Conservation (phyloP, 1,140 invertebrate species). For the Nephila pilipes region DNA sequence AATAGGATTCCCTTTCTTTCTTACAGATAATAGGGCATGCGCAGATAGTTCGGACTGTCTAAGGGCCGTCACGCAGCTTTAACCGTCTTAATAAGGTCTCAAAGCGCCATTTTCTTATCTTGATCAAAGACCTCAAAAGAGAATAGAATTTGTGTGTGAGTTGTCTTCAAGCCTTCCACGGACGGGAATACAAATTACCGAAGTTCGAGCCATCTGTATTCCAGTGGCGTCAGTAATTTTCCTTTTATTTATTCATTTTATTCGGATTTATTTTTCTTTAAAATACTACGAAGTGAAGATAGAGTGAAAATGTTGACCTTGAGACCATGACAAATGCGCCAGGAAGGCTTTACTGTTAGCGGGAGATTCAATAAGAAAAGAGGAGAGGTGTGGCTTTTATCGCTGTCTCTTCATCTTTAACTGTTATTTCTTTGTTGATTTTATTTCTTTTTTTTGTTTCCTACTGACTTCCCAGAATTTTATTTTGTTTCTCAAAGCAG, state of each 20-base stretch:
- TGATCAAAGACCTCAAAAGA: background rate
- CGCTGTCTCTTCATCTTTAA: background rate
- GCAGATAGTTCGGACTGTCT: background rate
- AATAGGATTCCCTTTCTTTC: background rate
- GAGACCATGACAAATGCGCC: conserved; percentile 23
- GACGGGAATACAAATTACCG: conserved; percentile 27
- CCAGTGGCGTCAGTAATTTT: background rate
- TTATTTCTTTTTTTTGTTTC: background rate
- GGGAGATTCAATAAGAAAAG: background rate
- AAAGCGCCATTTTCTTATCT: conserved; percentile 42
- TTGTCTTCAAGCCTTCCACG: conserved; percentile 18
- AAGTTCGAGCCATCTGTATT: conserved; percentile 10
- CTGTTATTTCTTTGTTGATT: conserved; percentile 16
- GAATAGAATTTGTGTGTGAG: conserved; percentile 25
- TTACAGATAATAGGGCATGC: background rate
- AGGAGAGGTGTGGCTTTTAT: background rate
- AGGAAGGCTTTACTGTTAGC: conserved; percentile 15
- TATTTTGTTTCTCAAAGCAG: background rate
- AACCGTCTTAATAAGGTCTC: conserved; percentile 18
- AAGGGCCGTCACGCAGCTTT: conserved; percentile 23
- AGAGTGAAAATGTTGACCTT: conserved; percentile 45
- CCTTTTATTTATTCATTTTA: background rate
- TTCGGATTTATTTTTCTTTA: conserved; percentile 7
- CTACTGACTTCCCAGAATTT: background rate
- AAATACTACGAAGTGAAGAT: background rate